Conservation (phyloP, 2,113 vertebrate genomes). For the Dolichotis patagonum region DNA sequence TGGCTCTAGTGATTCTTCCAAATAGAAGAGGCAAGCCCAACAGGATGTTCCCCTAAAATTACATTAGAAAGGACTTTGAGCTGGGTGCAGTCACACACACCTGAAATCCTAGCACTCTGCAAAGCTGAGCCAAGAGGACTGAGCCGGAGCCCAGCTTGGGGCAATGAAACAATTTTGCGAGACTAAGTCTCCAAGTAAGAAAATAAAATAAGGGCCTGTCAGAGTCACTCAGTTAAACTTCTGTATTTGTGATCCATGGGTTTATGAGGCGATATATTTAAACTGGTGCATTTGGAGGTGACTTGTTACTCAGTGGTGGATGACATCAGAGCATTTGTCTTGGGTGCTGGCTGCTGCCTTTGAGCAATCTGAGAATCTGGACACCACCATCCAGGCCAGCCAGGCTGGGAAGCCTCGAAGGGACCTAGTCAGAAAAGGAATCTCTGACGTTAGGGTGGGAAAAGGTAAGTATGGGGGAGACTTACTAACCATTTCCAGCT, state of each 20-base stretch:
- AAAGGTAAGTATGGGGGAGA: background rate
- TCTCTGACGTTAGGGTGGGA: background rate
- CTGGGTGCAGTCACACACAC: too few species aligned
- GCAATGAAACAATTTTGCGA: background rate
- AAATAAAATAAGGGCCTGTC: background rate
- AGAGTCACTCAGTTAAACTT: background rate
- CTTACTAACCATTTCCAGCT: background rate
- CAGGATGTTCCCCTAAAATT: background rate
- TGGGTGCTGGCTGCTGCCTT: background rate
- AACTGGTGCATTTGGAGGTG: background rate
- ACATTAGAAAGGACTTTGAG: background rate
- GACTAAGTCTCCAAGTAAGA: background rate
- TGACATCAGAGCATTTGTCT: background rate
- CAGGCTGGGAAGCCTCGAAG: background rate
- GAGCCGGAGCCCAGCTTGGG: background rate
- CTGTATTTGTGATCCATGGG: background rate
- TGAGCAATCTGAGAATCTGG: background rate
- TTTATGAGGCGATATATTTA: background rate
- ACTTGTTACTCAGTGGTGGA: background rate
- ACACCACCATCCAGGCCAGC: background rate
- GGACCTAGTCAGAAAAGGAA: background rate
- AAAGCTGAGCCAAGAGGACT: background rate
- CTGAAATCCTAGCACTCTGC: background rate
- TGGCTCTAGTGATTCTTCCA: background rate
- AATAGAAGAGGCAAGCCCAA: background rate